A percentile compares a stretch with the other conserved stretches of the same genome.
Evolutionary conservation across 2,888 invertebrate species (phyloP).

Genomic region (Carcina quercana): DNA sequence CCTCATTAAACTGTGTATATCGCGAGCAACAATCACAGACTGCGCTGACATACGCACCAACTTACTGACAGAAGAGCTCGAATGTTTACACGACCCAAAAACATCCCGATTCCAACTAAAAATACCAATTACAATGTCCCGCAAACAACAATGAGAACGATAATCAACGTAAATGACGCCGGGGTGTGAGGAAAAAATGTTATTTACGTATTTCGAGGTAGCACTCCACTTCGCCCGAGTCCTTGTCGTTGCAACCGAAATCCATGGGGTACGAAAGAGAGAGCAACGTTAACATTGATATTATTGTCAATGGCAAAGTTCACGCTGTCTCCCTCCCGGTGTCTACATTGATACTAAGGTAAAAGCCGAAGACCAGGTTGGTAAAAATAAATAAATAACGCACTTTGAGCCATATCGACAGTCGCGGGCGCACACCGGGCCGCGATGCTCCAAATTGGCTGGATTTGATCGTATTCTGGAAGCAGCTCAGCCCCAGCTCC

Average conservation of each 20-base stretch:
- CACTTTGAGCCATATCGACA: slow-evolving; percentile 56
- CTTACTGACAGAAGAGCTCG: slow-evolving; percentile 57
- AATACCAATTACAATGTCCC: slow-evolving; percentile 70
- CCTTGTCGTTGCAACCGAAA: slow-evolving; percentile 78
- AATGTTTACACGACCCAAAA: slow-evolving; percentile 71
- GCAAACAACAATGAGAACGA: slow-evolving; percentile 50
- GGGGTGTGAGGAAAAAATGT: slow-evolving; percentile 42
- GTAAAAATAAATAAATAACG: slow-evolving; percentile 66
- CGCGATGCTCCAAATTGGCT: slow-evolving; percentile 55
- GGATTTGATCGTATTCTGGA: slow-evolving; percentile 42
- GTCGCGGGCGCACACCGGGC: slow-evolving; percentile 46
- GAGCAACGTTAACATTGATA: slow-evolving; percentile 47
- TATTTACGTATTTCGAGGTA: slow-evolving; percentile 81
- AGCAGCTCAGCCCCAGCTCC: slow-evolving; percentile 31
- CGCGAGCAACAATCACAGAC: slow-evolving; percentile 52
- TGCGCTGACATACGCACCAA: slow-evolving; percentile 58
- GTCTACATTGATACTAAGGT: slow-evolving; percentile 61
- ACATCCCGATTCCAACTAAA: slow-evolving; percentile 66
- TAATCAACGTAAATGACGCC: slow-evolving; percentile 45
- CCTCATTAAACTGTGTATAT: slow-evolving; percentile 42
- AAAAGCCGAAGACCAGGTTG: slow-evolving; percentile 43
- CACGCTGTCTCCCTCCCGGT: slow-evolving; percentile 56
- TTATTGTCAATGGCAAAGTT: slow-evolving; percentile 35
- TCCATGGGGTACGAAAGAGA: slow-evolving; percentile 63
- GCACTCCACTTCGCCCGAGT: slow-evolving; percentile 80